Base-by-base conservation (phyloP, 2,113 vertebrate genomes). In the Microcebus tavaratra region DNA sequence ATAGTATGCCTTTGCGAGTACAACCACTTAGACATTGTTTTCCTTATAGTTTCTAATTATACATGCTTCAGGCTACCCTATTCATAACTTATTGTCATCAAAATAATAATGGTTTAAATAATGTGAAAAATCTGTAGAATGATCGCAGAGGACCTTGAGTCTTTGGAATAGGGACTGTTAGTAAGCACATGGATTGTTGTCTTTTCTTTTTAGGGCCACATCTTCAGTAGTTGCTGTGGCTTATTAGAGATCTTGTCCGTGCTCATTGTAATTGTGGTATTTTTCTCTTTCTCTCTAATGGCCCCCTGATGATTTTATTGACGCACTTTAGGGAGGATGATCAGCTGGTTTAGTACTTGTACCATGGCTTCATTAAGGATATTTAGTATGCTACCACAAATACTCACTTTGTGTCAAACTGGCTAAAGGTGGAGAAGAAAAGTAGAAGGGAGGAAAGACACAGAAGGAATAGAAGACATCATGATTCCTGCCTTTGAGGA, bases 291-390 rank as follows among this genome's bases (percentile, higher is more conserved):
- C 96, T 98, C 90, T 85, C 45, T 96, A 79, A 94, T 61, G 95
- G 94, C 80, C 90, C 98, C 97, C 95, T 97, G 93, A 87, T 98
- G 98, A 83, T 92, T 98, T 97, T 95, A 95, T 81, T 98, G 97
- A 98, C 1, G 59, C 63, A 97, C 72, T 72, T 94, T 96, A 90
- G 97, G 98, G 96, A 98, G 88, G 70, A 57, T 18, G n/a, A 96
- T 97, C 90, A 97, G 92, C 97, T 98, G 89, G 55, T 86, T 98
- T 80, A 88, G 59, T 89, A 36, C 72, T 90, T 97, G 73, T 42
- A 45, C 65, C 11, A 72, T 95, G 88, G 93, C 59, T 96, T 98
- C 97, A 96, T 98, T 98, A 97, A 98, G 96, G 53, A 86, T 94
- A 13, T 89, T 89, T 97, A 68, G 57, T 96, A 93, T 97, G 31